Evolutionary conservation across 2,888 invertebrate species (phyloP).

Genomic region (Galeruca laticollis): DNA sequence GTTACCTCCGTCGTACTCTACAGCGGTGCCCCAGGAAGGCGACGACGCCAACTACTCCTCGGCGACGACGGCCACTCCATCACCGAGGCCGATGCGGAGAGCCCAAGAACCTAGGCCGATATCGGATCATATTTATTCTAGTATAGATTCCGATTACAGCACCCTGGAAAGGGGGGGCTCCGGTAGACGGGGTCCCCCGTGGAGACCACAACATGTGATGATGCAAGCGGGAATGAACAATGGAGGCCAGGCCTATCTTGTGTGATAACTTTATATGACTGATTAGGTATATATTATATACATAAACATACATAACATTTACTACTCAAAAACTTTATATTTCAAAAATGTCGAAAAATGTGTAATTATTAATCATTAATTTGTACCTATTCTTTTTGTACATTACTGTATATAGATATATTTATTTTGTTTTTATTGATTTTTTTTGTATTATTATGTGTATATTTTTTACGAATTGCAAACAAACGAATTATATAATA

Average conservation of each 20-base stretch:
- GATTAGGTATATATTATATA: conserved; percentile 62
- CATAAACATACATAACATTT: neutral
- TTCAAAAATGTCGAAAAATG: conserved; percentile 49
- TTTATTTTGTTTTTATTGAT: conserved; percentile 67
- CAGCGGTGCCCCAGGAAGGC: conserved; percentile 64
- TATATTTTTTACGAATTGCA: conserved; percentile 67
- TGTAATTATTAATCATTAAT: conserved; percentile 54
- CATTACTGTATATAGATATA: conserved; percentile 67
- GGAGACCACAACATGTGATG: conserved; percentile 70
- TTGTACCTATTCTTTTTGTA: conserved; percentile 67
- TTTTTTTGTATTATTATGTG: conserved; percentile 66
- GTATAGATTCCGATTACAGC: conserved; percentile 90
- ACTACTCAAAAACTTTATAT: conserved; percentile 45
- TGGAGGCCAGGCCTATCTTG: conserved; percentile 78
- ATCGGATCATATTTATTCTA: conserved; percentile 90
- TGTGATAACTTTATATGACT: conserved; percentile 71
- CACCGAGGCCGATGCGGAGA: conserved; percentile 68
- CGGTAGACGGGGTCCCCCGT: conserved; percentile 67
- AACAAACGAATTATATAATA: conserved; percentile 64
- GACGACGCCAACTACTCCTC: conserved; percentile 76
- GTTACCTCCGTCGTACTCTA: conserved; percentile 68
- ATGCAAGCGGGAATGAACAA: conserved; percentile 63
- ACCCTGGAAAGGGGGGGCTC: conserved; percentile 80
- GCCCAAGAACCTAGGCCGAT: conserved; percentile 79
- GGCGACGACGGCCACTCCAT: conserved; percentile 76